Evolutionary conservation across 2,113 vertebrate species (phyloP), one percentile per base, ranked within the genome.

Genomic region (Centropristis striata): DNA sequence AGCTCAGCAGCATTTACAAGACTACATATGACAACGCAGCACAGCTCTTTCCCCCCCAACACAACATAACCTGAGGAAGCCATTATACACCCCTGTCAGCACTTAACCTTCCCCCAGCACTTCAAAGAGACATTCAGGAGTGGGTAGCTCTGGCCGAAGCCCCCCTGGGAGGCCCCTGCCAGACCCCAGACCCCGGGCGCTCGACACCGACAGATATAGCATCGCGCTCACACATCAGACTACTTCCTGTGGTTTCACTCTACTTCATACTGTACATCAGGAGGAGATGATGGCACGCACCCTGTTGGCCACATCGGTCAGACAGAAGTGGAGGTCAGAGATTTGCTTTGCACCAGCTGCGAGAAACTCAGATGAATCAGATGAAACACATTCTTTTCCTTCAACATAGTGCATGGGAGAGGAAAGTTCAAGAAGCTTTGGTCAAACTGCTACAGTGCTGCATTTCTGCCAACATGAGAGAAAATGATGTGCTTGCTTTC

Each of bases 101-200:
- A 88, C 83, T 88, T 88, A 87, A 91, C 87, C 80, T 83, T 63
- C 84, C 66, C 59, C 32, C 61, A 39, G 54, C 61, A 73, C 81
- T 87, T 88, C 81, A 90, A 89, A 91, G 74, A 84, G 80, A 79
- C 69, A 78, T 83, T 64, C 79, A 78, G 69, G 20, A 67, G 84
- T 15, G 9, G 67, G 66, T 54, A 75, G 80, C 64, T 79, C 59
- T 4, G 75, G 79, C 86, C 77, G 76, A 82, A 47, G 23, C 36
- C 67, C 82, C 65, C 46, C 50, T 4, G 74, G 79, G 55, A 81
- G 61, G 42, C 69, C 60, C 10, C 47, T 14, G 51, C 73, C 81
- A 76, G 80, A 89, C 23, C 87, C 21, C 51, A 39, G 67, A 60
- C 61, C 65, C 36, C 32, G 6, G n/a, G 18, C 18, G 3, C 68